A percentile compares a stretch with the other conserved stretches of the same genome.
Evolutionary conservation across 2,113 vertebrate species (phyloP).

Genomic region (Esox niger): DNA sequence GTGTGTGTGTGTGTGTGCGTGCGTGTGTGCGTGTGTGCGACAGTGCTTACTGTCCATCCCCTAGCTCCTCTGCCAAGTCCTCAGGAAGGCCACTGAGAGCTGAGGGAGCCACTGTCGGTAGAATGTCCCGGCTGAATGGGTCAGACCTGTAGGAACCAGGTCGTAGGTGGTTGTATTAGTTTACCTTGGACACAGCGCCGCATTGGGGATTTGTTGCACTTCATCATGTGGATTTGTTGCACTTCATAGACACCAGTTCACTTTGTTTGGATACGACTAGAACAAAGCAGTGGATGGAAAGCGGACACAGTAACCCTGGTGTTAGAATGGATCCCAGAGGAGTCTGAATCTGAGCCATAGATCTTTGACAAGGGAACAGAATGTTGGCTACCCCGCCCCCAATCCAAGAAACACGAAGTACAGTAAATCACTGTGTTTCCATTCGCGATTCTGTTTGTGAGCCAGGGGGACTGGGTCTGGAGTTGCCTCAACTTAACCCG

Average conservation of each 20-base stretch:
- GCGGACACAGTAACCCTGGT: not conserved
- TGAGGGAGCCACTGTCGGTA: conserved; percentile 39
- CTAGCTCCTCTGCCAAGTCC: conserved; percentile 12
- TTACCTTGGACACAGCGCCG: too few species aligned
- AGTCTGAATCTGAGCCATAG: not conserved
- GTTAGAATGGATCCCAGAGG: conserved; percentile 1
- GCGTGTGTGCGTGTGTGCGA: not conserved
- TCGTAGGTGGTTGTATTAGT: too few species aligned
- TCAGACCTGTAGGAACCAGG: conserved; percentile 39
- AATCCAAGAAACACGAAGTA: conserved; percentile 4
- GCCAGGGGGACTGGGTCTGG: not conserved
- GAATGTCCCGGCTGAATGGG: conserved; percentile 44
- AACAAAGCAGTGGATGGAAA: conserved; percentile 15
- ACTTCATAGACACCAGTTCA: conserved; percentile 9
- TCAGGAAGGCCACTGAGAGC: conserved; percentile 35
- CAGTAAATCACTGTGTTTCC: conserved; percentile 19
- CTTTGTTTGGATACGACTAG: conserved; percentile 20
- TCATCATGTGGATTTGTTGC: not conserved
- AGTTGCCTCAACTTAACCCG: not conserved
- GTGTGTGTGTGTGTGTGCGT: not conserved
- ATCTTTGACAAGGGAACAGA: not conserved
- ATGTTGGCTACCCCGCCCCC: not conserved
- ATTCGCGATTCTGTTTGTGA: not conserved
- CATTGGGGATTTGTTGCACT: not conserved
- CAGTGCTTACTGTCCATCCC: conserved; percentile 46